phyloP scores from a whole-genome alignment of 2,113 vertebrate genomes.

The Nanger granti region DNA sequence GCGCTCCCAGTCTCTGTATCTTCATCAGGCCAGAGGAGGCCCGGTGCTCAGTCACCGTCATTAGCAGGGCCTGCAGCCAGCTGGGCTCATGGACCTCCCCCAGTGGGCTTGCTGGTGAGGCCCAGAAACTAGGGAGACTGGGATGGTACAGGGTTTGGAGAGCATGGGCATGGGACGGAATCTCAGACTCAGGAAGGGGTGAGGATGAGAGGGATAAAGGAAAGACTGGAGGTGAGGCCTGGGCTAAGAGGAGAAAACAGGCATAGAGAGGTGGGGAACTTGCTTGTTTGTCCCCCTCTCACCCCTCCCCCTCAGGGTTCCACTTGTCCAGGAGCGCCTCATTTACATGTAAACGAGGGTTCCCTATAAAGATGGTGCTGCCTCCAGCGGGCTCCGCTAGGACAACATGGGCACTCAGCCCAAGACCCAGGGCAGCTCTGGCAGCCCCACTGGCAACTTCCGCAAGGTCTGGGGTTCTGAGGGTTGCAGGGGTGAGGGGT shows the following conservation, averaged over 20 bases:
- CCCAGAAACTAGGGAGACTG: not conserved
- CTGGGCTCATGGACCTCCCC: not conserved
- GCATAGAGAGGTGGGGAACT: not conserved
- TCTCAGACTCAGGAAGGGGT: not conserved
- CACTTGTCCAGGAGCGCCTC: not conserved
- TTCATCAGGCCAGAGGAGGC: constrained; percentile 10
- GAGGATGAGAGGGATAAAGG: not conserved
- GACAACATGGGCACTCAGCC: constrained; percentile 51
- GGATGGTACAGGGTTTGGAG: not conserved
- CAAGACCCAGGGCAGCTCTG: not conserved
- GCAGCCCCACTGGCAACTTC: not conserved
- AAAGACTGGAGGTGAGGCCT: not conserved
- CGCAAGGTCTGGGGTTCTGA: constrained; percentile 60
- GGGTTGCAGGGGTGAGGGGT: not conserved
- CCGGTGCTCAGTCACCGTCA: not conserved
- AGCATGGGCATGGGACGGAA: not conserved
- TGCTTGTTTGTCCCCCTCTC: not conserved
- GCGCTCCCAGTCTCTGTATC: constrained; percentile 19
- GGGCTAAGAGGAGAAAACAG: not conserved
- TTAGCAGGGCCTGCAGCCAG: not conserved
- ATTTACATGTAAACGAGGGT: constrained; percentile 73
- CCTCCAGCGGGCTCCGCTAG: fast-evolving
- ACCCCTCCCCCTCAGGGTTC: not conserved
- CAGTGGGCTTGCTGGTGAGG: not conserved
- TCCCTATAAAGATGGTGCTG: constrained; percentile 43